Conservation (phyloP, 2,888 invertebrate genomes). For the Ophioninae sp. region DNA sequence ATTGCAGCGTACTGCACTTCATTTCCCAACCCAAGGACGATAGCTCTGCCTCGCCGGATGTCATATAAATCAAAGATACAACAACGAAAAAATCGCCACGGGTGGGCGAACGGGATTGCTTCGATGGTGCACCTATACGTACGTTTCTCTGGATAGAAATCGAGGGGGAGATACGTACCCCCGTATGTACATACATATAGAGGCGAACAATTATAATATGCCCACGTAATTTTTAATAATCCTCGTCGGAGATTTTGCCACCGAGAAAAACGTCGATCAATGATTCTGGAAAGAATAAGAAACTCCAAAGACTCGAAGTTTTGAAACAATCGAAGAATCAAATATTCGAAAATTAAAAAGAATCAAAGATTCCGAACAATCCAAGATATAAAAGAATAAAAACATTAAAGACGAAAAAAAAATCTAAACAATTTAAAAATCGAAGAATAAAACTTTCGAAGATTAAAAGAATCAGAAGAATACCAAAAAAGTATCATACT, state of each 20-base stretch:
- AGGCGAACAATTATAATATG: not conserved
- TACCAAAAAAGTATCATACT: no score
- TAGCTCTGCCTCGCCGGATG: slow-evolving; percentile 35
- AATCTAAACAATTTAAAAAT: no score
- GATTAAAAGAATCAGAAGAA: no score
- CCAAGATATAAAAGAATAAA: no score
- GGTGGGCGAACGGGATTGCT: slow-evolving; percentile 54
- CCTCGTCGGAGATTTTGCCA: no score
- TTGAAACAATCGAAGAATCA: not conserved
- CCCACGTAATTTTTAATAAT: no score
- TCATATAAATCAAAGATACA: slow-evolving; percentile 48
- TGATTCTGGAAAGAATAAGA: not conserved
- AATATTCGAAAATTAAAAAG: not conserved
- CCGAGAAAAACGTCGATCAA: not conserved
- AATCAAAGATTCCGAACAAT: no score
- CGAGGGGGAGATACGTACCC: not conserved
- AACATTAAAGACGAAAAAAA: no score
- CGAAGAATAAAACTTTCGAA: no score
- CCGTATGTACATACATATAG: not conserved
- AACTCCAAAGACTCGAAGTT: not conserved
- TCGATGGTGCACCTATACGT: slow-evolving; percentile 44
- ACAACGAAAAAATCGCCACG: slow-evolving; percentile 36
- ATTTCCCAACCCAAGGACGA: slow-evolving; percentile 31
- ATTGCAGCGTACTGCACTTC: slow-evolving; percentile 28
- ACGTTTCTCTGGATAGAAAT: not conserved